Conservation (phyloP, 37 sponge, comb jelly and placozoan species). For the Bolinopsis microptera region DNA sequence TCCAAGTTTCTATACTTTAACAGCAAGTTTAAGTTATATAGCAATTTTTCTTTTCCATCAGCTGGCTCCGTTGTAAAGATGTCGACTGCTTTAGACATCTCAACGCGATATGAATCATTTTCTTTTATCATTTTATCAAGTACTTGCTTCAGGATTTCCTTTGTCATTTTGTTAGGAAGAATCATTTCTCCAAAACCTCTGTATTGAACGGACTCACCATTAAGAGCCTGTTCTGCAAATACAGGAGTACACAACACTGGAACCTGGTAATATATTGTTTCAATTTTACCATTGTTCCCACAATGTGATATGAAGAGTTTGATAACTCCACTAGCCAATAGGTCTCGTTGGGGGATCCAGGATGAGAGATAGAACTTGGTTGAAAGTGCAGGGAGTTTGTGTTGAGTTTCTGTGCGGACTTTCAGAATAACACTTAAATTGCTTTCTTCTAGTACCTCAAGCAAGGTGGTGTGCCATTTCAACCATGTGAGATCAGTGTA, state of each 20-base stretch:
- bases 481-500: slow-evolving; percentile 34
- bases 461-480: neutral
- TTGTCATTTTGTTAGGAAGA: slow-evolving; percentile 12
- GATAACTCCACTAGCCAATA: slow-evolving; percentile 25
- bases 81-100: neutral
- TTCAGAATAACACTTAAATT: slow-evolving; percentile 3
- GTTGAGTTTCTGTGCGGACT: neutral
- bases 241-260: slow-evolving; percentile 44
- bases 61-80: slow-evolving; percentile 8
- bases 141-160: neutral
- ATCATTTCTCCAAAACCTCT: slow-evolving; percentile 54
- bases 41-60: slow-evolving; percentile 10
- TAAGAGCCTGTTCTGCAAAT: slow-evolving; percentile 39
- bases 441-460: neutral
- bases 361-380: neutral
- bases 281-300: slow-evolving; percentile 62
- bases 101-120: neutral
- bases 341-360: slow-evolving; percentile 39
- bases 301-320: slow-evolving; percentile 56
- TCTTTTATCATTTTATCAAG: neutral
- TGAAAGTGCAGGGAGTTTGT: neutral
- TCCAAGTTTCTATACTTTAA: neutral
- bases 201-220: neutral
- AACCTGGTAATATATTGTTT: slow-evolving; percentile 24
- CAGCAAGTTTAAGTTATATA: slow-evolving; percentile 25